Conservation (phyloP, 2,888 invertebrate genomes). For the Eilema griseolum region DNA sequence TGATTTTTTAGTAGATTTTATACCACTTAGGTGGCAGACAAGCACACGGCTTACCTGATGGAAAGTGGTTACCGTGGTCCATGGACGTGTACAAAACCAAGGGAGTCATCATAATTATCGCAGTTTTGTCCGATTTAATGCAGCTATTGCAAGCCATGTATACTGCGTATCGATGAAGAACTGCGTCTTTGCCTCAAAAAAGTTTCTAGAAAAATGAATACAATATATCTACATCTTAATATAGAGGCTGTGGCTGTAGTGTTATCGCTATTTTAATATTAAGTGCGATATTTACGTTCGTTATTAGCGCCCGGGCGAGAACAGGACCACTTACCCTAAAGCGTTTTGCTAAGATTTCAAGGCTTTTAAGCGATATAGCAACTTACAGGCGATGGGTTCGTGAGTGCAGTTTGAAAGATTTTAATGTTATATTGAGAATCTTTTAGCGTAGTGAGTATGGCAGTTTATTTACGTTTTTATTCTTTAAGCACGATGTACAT, state of each 20-base stretch:
- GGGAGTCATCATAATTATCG: too few species aligned
- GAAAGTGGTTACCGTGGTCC: too few species aligned
- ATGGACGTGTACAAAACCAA: too few species aligned
- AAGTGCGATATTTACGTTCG: slow-evolving; percentile 70
- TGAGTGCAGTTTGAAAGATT: slow-evolving; percentile 41
- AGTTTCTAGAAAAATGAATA: slow-evolving; percentile 10
- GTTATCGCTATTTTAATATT: slow-evolving; percentile 74
- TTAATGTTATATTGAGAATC: slow-evolving; percentile 20
- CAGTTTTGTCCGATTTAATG: too few species aligned
- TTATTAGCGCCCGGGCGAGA: slow-evolving; percentile 64
- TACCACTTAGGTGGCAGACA: too few species aligned
- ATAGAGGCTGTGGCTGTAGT: slow-evolving; percentile 55
- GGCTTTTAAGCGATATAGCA: slow-evolving; percentile 49
- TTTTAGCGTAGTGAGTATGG: neutral
- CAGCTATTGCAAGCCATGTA: too few species aligned
- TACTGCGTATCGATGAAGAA: too few species aligned
- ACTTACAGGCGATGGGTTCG: slow-evolving; percentile 29
- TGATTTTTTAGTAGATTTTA: too few species aligned
- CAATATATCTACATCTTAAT: slow-evolving; percentile 27
- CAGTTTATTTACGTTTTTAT: too few species aligned
- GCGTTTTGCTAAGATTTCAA: slow-evolving; percentile 69
- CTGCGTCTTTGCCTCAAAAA: too few species aligned
- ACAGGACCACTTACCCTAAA: slow-evolving; percentile 69
- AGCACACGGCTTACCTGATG: too few species aligned
- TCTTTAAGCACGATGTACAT: too few species aligned